A percentile compares a stretch with the other conserved stretches of the same genome.
Conservation (phyloP, 2,797 vertebrate species). For the Anomalospiza imberbis region DNA sequence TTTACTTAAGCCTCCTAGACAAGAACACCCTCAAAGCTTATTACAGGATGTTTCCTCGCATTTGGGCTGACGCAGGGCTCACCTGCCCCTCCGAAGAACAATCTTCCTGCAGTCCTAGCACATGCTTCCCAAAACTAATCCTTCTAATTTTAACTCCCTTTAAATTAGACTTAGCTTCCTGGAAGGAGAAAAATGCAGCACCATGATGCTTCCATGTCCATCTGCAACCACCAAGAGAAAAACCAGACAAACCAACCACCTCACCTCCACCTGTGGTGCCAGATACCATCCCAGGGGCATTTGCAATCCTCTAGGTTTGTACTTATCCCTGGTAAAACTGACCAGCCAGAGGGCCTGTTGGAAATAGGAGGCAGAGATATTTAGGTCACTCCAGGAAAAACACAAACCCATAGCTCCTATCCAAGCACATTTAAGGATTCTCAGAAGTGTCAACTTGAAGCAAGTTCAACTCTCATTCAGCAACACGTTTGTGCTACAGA, state of each 20-base stretch:
- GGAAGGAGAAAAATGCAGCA: neutral
- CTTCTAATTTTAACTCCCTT: neutral
- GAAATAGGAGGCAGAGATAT: neutral
- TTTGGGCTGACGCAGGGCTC: neutral
- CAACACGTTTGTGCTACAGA: neutral
- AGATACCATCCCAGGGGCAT: neutral
- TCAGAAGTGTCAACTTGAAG: neutral
- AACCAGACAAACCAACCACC: neutral
- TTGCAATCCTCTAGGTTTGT: neutral
- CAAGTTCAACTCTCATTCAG: neutral
- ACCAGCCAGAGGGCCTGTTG: neutral
- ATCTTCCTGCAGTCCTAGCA: neutral
- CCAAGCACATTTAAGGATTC: neutral
- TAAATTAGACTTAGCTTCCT: neutral
- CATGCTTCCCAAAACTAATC: neutral
- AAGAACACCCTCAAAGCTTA: neutral
- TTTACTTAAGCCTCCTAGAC: neutral
- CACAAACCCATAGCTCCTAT: neutral
- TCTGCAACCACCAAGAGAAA: neutral
- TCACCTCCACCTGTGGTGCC: neutral
- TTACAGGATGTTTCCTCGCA: neutral
- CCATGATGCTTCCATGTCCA: neutral
- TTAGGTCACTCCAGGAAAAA: neutral
- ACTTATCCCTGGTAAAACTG: neutral
- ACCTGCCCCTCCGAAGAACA: neutral